A percentile compares a stretch with the other conserved stretches of the same genome.
phyloP scores from a whole-genome alignment of 2,113 vertebrate species.

The Eublepharis macularius region DNA sequence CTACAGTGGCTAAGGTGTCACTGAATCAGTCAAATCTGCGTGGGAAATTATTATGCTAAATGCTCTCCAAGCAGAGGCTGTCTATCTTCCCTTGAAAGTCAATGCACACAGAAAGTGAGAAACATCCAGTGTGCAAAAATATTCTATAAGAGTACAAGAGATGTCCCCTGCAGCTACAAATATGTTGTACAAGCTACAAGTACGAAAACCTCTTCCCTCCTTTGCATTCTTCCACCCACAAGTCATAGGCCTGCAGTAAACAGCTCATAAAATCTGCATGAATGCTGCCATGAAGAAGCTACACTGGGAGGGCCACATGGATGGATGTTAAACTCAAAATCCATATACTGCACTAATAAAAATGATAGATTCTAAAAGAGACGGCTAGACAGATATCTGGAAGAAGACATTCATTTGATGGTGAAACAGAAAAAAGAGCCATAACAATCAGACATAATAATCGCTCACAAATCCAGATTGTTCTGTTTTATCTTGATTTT shows the following conservation, averaged over 20 bases:
- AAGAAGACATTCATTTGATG: background rate
- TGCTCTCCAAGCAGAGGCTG: background rate
- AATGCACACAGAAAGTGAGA: conserved; percentile 41
- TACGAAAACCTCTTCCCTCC: conserved; percentile 37
- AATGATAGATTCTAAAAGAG: conserved; percentile 25
- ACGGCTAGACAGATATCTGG: background rate
- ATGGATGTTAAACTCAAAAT: conserved; percentile 40
- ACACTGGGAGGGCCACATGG: conserved; percentile 9
- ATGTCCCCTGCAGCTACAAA: conserved; percentile 35
- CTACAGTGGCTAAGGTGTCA: conserved; percentile 11
- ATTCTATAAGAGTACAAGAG: conserved; percentile 43
- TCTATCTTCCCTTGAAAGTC: conserved; percentile 35
- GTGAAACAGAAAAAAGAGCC: conserved; percentile 32
- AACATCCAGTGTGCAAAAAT: conserved; percentile 30
- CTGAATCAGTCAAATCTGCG: conserved; percentile 14
- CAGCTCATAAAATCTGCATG: conserved; percentile 46
- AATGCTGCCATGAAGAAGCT: conserved; percentile 47
- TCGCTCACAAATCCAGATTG: background rate
- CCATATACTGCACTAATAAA: conserved; percentile 26
- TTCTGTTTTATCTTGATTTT: background rate
- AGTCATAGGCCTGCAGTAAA: conserved; percentile 42
- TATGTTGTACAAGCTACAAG: conserved; percentile 34
- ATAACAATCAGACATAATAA: background rate
- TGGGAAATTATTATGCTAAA: conserved; percentile 40
- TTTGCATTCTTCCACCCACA: conserved; percentile 42